Percentiles rank a stretch among this genome's conserved stretches.
phyloP scores from a whole-genome alignment of 2,888 invertebrate species.

The Platycheirus albimanus region DNA sequence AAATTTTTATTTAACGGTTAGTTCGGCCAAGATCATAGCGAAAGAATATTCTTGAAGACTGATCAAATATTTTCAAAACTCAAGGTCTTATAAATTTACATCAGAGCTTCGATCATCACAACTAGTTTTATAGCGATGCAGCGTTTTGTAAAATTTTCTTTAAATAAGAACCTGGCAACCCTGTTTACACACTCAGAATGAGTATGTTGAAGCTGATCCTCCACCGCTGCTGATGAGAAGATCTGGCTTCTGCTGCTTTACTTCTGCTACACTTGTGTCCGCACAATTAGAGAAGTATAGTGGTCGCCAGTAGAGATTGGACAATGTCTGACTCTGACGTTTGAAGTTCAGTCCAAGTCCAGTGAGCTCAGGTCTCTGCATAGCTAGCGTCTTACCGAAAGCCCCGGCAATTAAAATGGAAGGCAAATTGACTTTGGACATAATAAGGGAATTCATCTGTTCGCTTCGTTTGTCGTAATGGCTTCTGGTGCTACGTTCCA shows the following conservation, averaged over 20 bases:
- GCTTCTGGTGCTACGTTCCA: constrained; percentile 73
- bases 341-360: constrained; percentile 26
- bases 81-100: no score
- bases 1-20: no score
- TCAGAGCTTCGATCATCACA: no score
- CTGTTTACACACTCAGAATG: constrained; percentile 36
- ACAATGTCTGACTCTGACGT: constrained; percentile 17
- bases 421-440: constrained; percentile 74
- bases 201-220: constrained; percentile 55
- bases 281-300: constrained; percentile 67
- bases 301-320: constrained; percentile 46
- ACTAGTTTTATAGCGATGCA: no score
- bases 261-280: constrained; percentile 64
- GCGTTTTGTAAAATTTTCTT: no score
- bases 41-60: no score
- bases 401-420: constrained; percentile 72
- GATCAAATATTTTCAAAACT: no score
- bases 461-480: constrained; percentile 74
- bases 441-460: constrained; percentile 74
- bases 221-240: constrained; percentile 47
- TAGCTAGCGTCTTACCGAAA: constrained; percentile 54
- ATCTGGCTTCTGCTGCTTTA: constrained; percentile 11
- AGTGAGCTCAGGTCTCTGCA: background rate
- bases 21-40: no score
- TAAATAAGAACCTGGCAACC: background rate